Percentiles rank a stretch among this genome's conserved stretches.
phyloP scores from a whole-genome alignment of 2,888 invertebrate genomes.

The Eupithecia dodoneata region DNA sequence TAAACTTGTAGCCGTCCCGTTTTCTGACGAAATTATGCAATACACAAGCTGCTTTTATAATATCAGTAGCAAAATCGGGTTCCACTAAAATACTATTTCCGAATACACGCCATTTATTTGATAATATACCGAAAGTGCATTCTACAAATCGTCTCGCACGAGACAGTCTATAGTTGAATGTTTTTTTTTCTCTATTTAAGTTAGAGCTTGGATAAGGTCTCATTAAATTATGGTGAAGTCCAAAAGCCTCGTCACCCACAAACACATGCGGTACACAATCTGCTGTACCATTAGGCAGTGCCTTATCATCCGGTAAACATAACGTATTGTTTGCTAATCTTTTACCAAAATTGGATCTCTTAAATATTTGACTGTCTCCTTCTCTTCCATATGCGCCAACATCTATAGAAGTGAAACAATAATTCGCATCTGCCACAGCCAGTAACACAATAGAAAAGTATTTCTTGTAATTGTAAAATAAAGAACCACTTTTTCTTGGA shows the following conservation, averaged over 20 bases:
- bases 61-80: conserved; percentile 7
- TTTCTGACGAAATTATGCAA: conserved; percentile 9
- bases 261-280: conserved; percentile 22
- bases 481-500: conserved; percentile 29
- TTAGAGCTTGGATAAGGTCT: conserved; percentile 25
- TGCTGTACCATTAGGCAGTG: conserved; percentile 19
- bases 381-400: conserved; percentile 32
- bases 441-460: conserved; percentile 27
- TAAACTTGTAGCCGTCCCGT: conserved; percentile 1
- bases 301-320: conserved; percentile 20
- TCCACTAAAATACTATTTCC: background rate
- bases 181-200: conserved; percentile 17
- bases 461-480: conserved; percentile 33
- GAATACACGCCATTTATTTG: conserved; percentile 17
- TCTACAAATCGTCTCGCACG: conserved; percentile 11
- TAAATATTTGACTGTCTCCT: conserved; percentile 24
- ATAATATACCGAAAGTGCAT: conserved; percentile 16
- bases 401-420: conserved; percentile 26
- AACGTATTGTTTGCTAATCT: conserved; percentile 11
- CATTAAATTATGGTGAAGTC: conserved; percentile 26
- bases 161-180: conserved; percentile 26
- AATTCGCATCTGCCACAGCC: conserved; percentile 29
- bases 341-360: conserved; percentile 5
- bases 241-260: conserved; percentile 28
- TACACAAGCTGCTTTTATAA: conserved; percentile 12